These are phyloP conservation scores for Argyrosomus japonicus DNA, from an alignment of 2,113 vertebrate species.

Conservation along the genomic window DNA sequence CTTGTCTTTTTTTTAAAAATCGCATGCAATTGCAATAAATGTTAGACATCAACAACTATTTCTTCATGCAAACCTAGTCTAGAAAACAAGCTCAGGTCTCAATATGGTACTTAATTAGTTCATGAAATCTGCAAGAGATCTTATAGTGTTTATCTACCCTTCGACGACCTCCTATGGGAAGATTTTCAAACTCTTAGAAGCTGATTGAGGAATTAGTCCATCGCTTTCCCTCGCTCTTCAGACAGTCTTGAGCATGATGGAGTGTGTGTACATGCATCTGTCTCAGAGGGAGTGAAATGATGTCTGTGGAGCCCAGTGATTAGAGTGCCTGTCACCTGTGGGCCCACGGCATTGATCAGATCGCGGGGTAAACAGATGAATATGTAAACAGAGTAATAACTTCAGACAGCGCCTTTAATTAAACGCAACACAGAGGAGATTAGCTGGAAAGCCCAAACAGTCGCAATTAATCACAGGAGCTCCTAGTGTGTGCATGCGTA, in stretches of 20 bases:
- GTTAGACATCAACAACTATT: background rate
- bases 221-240: slow-evolving; percentile 41
- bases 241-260: slow-evolving; percentile 61
- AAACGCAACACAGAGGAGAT: slow-evolving; percentile 84
- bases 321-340: slow-evolving; percentile 85
- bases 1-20: too few species aligned
- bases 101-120: slow-evolving; percentile 64
- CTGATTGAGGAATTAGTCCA: slow-evolving; percentile 74
- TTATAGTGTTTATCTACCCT: slow-evolving; percentile 64
- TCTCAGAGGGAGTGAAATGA: slow-evolving; percentile 65
- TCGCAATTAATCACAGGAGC: slow-evolving; percentile 79
- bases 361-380: slow-evolving; percentile 83
- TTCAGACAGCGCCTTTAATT: slow-evolving; percentile 86
- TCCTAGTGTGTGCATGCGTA: slow-evolving; percentile 47
- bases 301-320: slow-evolving; percentile 76
- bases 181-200: slow-evolving; percentile 59
- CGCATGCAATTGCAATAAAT: too few species aligned
- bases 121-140: slow-evolving; percentile 65
- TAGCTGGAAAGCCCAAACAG: slow-evolving; percentile 79
- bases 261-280: slow-evolving; percentile 65
- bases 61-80: slow-evolving; percentile 9
- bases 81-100: slow-evolving; percentile 34
- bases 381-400: slow-evolving; percentile 87
- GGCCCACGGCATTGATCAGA: slow-evolving; percentile 82
- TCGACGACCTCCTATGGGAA: slow-evolving; percentile 67